A percentile compares a stretch with the other conserved stretches of the same genome.
These are phyloP conservation scores for Ptychoptera albimana DNA, from an alignment of 2,888 invertebrate genomes.

Conservation along the genomic window DNA sequence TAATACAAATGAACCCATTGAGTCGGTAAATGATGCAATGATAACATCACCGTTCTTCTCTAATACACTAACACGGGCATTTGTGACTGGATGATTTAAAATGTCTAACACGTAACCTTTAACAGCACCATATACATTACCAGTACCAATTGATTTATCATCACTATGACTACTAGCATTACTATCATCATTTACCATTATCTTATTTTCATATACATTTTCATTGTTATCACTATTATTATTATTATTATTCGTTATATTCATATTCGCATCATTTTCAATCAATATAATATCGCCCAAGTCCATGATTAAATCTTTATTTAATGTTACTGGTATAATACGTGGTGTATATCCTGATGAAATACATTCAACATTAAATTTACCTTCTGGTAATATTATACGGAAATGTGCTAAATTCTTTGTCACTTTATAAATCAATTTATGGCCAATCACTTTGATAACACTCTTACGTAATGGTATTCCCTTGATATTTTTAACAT, in stretches of 20 bases:
- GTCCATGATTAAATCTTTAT: constrained; percentile 15
- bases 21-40: constrained; percentile 16
- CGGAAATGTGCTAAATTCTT: constrained; percentile 56
- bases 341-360: constrained; percentile 43
- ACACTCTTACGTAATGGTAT: constrained; percentile 53
- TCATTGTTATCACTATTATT: not conserved
- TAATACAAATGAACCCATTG: constrained; percentile 21
- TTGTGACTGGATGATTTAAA: constrained; percentile 38
- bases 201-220: not conserved
- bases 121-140: constrained; percentile 4
- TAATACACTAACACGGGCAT: constrained; percentile 28
- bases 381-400: constrained; percentile 50
- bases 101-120: constrained; percentile 43
- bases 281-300: constrained; percentile 17
- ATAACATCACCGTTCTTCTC: no score
- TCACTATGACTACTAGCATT: not conserved
- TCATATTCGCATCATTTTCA: constrained; percentile 4
- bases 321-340: constrained; percentile 24
- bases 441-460: constrained; percentile 45
- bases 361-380: constrained; percentile 43
- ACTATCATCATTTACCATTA: not conserved
- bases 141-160: not conserved
- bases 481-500: constrained; percentile 46
- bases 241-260: constrained; percentile 1
- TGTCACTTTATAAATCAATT: constrained; percentile 40